Evolutionary conservation across 2,113 vertebrate species (phyloP), one percentile per base, ranked within the genome.

Genomic region (Trinectes maculatus): DNA sequence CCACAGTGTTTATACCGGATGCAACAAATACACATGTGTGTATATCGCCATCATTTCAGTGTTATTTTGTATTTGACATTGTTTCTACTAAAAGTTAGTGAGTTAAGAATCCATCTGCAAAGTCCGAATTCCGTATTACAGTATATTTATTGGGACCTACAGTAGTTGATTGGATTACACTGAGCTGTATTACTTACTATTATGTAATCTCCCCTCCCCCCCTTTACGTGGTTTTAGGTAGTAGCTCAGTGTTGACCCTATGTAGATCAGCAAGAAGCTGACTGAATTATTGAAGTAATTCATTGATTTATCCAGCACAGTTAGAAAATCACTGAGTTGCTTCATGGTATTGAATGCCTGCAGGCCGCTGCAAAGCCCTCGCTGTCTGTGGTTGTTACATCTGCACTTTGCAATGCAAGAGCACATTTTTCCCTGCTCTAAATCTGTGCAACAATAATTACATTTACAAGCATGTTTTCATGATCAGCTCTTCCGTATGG

Each of bases 271-370:
- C 15, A 21, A 25, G 19, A 19, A 34, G 24, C 49, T 46, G 48
- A 44, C 13, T 48, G 22, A 61, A 75, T 51, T 53, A 80, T 80
- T 77, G 52, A 67, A 74, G 59, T 34, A 2, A 52, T 43, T 34
- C 48, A 87, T 79, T 48, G 76, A 84, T 80, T 70, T 55, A 65
- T 78, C 29, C 8, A 16, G 31, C 19, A 22, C 39, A 36, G 60
- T 54, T 69, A 19, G 46, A 64, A 63, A 74, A 71, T 62, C 64
- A 44, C 43, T 60, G 28, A 31, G 55, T 40, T 22, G 26, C 48
- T 74, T 74, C 48, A 57, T 73, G 55, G 33, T 64, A 62, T 54
- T 71, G 68, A 77, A 77, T 74, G 72, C 65, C 81, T 65, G 48
- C 33, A 48, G 68, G 67, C 55, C 25, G 28, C 18, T 21, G 28